Conservation (phyloP, 2,113 vertebrate species). For the Arenaria interpres region DNA sequence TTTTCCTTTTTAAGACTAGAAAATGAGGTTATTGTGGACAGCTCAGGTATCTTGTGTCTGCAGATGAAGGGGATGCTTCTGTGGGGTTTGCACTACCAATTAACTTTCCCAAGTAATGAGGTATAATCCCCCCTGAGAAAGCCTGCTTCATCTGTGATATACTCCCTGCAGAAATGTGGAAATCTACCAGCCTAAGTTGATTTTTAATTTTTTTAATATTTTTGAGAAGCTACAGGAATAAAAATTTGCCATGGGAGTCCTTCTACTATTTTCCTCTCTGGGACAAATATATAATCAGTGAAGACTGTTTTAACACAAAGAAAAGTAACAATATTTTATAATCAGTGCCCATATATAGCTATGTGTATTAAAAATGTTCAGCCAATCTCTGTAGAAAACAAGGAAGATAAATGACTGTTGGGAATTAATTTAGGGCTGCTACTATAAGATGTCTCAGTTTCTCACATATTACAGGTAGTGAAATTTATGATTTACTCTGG, state of each 20-base stretch:
- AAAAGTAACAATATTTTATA: slow-evolving; percentile 1
- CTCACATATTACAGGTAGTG: not conserved
- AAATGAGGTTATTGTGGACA: slow-evolving; percentile 37
- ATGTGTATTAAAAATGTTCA: not conserved
- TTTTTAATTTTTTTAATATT: not conserved
- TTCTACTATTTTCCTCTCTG: not conserved
- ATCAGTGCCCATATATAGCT: not conserved
- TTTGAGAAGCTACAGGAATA: not conserved
- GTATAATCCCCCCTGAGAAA: not conserved
- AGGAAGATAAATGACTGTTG: slow-evolving; percentile 6
- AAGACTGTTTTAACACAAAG: not conserved
- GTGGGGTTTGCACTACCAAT: slow-evolving; percentile 38
- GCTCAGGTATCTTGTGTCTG: slow-evolving; percentile 28
- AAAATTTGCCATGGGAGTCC: not conserved
- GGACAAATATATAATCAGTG: not conserved
- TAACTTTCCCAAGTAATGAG: slow-evolving; percentile 50
- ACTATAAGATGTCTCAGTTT: not conserved
- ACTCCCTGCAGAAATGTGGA: not conserved
- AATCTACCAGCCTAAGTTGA: not conserved
- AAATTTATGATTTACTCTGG: slow-evolving; percentile 31
- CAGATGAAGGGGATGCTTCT: not conserved
- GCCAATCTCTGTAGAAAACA: slow-evolving; percentile 20
- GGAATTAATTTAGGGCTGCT: slow-evolving; percentile 9
- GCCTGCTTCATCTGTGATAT: not conserved
- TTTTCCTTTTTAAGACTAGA: not conserved